Base-by-base conservation (phyloP, 2,797 vertebrate genomes). In the Acanthurus tractus region DNA sequence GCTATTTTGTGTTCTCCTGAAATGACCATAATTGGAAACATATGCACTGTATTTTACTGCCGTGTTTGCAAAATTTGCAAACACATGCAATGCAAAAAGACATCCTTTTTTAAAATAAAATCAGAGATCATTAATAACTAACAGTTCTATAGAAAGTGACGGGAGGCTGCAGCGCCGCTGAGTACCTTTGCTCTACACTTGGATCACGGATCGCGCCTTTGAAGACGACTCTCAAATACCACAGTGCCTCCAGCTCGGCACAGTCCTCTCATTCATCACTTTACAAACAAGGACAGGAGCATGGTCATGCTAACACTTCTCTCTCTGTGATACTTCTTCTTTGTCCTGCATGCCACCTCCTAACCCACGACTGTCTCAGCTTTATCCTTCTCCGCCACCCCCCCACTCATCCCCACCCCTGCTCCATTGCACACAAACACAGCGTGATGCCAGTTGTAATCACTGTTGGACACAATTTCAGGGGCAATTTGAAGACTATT, bases 401-500 rank as follows among this genome's bases (percentile, higher is more conserved):
- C 6, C 48, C 83, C 42, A 49, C 85, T 82, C 84, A 89, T 84
- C 88, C 86, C 85, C 74, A 86, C 71, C 74, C 74, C 74, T 74
- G 86, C 88, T 81, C 87, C 86, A 89, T 64, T 91, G 90, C 94
- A 94, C 93, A 96, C 96, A 97, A 95, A 96, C 97, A 95, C 98
- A 99, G 98, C 96, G 76, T 97, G 97, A 96, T 91, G 92, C 92
- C 95, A 92, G 96, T 97, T 98, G 98, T 98, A 99, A 97, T 98
- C 97, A 97, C 97, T 91, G 96, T 95, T 97, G 97, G 96, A 97
- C 96, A 95, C 97, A 97, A 98, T 99, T 99, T 98, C 97, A 98
- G 96, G 97, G 97, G 98, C 97, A 98, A 99, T 99, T 98, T 98
- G 96, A 98, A 97, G 94, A 96, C 96, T 97, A 98, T 99, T 99